Conservation (phyloP, 2,113 vertebrate species). For the Oryctolagus cuniculus region DNA sequence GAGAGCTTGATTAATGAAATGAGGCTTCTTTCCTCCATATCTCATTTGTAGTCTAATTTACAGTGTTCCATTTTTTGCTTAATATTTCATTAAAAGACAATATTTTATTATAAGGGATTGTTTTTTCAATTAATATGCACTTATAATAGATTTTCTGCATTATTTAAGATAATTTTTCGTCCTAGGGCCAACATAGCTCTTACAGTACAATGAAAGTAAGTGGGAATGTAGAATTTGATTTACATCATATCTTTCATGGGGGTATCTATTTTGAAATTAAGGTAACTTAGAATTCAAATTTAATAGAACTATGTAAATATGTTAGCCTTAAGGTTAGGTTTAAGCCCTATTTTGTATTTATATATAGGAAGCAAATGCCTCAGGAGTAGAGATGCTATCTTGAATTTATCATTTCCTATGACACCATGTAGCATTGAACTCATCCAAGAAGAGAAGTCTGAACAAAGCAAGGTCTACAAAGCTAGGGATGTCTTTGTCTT, state of each 20-base stretch:
- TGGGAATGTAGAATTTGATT: not conserved
- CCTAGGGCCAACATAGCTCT: not conserved
- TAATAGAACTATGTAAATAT: not conserved
- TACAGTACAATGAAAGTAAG: slow-evolving; percentile 31
- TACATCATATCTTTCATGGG: not conserved
- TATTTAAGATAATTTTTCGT: slow-evolving; percentile 71
- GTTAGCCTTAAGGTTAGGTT: not conserved
- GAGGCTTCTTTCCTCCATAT: slow-evolving; percentile 44
- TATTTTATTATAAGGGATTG: slow-evolving; percentile 59
- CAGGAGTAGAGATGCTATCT: not conserved
- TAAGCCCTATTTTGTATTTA: slow-evolving; percentile 12
- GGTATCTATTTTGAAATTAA: slow-evolving; percentile 45
- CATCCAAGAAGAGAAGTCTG: not conserved
- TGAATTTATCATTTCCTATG: not conserved
- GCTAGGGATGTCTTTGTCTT: not conserved
- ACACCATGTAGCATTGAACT: not conserved
- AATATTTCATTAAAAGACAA: slow-evolving; percentile 70
- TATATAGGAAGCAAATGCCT: not conserved
- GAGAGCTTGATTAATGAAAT: slow-evolving; percentile 65
- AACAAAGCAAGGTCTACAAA: not conserved
- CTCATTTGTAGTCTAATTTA: slow-evolving; percentile 73
- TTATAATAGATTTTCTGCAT: slow-evolving; percentile 65
- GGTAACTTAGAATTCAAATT: not conserved
- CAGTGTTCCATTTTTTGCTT: slow-evolving; percentile 63
- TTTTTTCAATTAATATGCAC: slow-evolving; percentile 53